These are phyloP conservation scores for Cyprinodon tularosa DNA, from an alignment of 2,113 vertebrate genomes.

Conservation along the genomic window DNA sequence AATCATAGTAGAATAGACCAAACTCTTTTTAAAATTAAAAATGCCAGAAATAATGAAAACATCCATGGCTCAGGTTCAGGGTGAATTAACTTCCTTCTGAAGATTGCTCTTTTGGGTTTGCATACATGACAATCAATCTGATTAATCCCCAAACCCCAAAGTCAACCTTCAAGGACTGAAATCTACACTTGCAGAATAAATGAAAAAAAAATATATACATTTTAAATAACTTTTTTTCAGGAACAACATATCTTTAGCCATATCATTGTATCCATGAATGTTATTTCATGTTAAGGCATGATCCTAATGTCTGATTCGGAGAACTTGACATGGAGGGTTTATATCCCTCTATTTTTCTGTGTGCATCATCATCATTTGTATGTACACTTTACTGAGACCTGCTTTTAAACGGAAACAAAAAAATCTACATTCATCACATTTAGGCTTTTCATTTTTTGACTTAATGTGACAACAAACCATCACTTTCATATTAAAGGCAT, in stretches of 20 bases:
- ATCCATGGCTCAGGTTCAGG: neutral
- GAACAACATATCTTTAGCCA: neutral
- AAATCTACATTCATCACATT: neutral
- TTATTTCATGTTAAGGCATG: neutral
- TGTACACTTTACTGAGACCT: neutral
- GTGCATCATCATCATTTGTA: neutral
- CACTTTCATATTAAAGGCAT: conserved; percentile 28
- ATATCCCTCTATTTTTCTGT: neutral
- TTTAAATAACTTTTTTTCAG: neutral
- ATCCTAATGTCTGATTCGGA: neutral
- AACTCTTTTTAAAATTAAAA: neutral
- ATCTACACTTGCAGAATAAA: neutral
- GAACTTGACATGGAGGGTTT: neutral
- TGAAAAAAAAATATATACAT: neutral
- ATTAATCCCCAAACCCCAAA: neutral
- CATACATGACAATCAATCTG: neutral
- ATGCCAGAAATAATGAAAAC: neutral
- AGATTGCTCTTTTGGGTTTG: no score
- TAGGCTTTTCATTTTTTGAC: neutral
- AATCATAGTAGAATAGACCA: neutral
- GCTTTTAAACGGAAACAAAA: neutral
- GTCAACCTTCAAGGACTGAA: neutral
- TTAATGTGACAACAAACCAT: conserved; percentile 15
- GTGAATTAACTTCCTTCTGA: neutral
- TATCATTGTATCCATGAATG: neutral